Base-by-base conservation (phyloP, 2,113 vertebrate genomes). In the Gadus chalcogrammus region DNA sequence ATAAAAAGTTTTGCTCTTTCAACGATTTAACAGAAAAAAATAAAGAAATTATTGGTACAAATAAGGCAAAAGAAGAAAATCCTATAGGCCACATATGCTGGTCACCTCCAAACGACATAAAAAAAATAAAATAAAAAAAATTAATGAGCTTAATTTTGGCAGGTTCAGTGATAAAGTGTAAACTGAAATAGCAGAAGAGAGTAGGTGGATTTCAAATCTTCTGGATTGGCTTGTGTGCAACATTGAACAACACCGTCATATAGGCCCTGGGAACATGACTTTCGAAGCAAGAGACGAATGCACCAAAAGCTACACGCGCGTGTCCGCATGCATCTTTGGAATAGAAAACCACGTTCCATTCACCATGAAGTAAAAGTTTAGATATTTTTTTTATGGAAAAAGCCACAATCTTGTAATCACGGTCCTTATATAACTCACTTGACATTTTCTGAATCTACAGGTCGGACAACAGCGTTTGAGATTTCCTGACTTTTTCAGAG, bases 131-230 rank as follows among this genome's bases (percentile, higher is more conserved):
- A n/a, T 61, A 22, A 71, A 59, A 61, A 11, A 22, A 24, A 24
- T 68, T 27, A 24, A 70, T 35, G 70, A 88, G 83, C 85, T 84
- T 88, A 69, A 62, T 86, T 84, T 86, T 91, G 90, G 90, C 88
- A 89, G 82, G 85, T 89, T 89, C 82, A 83, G 83, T 87, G 81
- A 84, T 69, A 70, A 68, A 75, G 84, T 76, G 79, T 87, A 87
- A 89, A 89, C 84, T 84, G 66, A 70, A 63, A 70, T 70, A 59
- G 56, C 17, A 64, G 67, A 80, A 61, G 31, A 76, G 22, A 72
- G 74, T 68, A 72, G 72, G 77, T 83, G 85, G 77, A 58, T 58
- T 48, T 58, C 9, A 58, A 58, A 58, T 58, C 55, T 58, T 58
- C 55, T 58, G 55, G 55, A 62, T 83, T 80, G 74, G 76, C 77